Percentiles rank a stretch among this genome's conserved stretches.
Conservation (phyloP, 2,888 invertebrate genomes). For the Temnothorax rugatulus region DNA sequence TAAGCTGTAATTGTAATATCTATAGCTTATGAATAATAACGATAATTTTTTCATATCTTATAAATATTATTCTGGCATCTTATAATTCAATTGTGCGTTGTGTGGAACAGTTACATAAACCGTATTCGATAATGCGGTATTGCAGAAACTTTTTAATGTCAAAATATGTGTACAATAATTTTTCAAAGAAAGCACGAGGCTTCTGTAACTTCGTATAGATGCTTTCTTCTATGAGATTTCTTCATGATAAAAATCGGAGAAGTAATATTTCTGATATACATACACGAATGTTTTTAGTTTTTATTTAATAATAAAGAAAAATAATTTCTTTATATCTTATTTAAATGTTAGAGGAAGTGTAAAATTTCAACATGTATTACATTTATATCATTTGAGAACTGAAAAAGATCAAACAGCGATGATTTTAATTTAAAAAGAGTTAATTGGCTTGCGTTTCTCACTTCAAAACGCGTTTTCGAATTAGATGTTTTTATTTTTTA, state of each 20-base stretch:
- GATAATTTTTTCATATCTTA: not conserved
- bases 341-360: not conserved
- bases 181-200: not conserved
- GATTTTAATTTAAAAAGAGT: not conserved
- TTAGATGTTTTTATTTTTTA: not conserved
- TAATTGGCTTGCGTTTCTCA: not conserved
- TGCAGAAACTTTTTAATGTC: conserved; percentile 8
- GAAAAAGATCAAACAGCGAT: not conserved
- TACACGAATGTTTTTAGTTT: not conserved
- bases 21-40: not conserved
- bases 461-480: not conserved
- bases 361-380: not conserved
- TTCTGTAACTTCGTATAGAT: not conserved
- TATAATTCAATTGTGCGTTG: conserved; percentile 22
- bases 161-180: conserved; percentile 6
- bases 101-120: not conserved
- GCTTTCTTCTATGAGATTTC: not conserved
- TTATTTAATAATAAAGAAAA: not conserved
- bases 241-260: not conserved
- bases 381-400: not conserved
- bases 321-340: conserved; percentile 4
- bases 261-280: not conserved
- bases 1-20: conserved; percentile 7
- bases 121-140: not conserved
- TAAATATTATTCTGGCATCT: not conserved